Percentiles rank a stretch among this genome's conserved stretches.
Conservation (phyloP, 53 echinoderm and acorn worm species). For the Paracentrotus lividus region DNA sequence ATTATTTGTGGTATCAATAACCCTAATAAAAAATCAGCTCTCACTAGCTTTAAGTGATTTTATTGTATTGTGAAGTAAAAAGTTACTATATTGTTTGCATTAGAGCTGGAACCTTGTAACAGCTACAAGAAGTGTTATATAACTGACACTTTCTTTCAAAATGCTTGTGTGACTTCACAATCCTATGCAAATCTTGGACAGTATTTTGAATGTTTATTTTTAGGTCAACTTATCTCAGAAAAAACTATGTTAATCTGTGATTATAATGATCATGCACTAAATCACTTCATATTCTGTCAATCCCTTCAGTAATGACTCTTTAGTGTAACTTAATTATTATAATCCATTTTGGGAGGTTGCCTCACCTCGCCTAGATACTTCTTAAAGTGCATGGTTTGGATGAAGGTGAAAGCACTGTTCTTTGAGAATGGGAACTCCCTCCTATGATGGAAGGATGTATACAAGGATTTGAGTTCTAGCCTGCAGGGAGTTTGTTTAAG, state of each 20-base stretch:
- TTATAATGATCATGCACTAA: background rate
- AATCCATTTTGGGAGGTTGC: background rate
- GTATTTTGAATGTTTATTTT: background rate
- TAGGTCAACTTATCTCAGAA: too few species aligned
- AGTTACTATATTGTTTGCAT: too few species aligned
- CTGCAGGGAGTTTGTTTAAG: slow-evolving; percentile 46
- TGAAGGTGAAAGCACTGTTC: slow-evolving; percentile 43
- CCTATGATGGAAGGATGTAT: slow-evolving; percentile 42
- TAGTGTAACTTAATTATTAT: background rate
- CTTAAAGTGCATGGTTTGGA: background rate
- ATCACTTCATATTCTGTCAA: background rate
- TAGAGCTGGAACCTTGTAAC: too few species aligned
- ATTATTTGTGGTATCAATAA: too few species aligned
- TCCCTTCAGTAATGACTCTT: background rate
- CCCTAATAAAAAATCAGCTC: too few species aligned
- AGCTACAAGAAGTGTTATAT: background rate
- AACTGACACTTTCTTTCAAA: background rate
- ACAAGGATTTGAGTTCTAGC: slow-evolving; percentile 28
- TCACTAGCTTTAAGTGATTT: too few species aligned
- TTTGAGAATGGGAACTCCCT: background rate
- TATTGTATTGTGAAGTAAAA: too few species aligned
- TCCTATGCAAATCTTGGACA: background rate
- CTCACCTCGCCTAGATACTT: background rate
- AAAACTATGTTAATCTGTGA: background rate
- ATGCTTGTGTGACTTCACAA: background rate